These are phyloP conservation scores for Ephialtes manifestator DNA, from an alignment of 2,888 invertebrate genomes.

Conservation along the genomic window DNA sequence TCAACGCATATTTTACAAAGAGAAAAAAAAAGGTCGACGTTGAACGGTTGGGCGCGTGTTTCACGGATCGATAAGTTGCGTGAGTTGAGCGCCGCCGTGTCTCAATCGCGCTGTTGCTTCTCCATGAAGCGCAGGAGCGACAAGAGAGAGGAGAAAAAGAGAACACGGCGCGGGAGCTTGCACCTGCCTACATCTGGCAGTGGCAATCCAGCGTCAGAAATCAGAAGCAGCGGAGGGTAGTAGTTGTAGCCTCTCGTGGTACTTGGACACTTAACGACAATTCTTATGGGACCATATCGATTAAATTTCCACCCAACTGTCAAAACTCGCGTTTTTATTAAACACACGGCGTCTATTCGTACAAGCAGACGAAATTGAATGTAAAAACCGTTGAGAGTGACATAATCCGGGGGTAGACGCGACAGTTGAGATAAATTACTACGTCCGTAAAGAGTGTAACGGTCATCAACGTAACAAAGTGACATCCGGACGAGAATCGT, in stretches of 20 bases:
- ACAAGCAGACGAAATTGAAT: background rate
- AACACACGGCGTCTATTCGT: no score
- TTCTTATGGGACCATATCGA: constrained; percentile 46
- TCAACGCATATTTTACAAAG: background rate
- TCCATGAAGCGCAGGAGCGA: background rate
- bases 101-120: constrained; percentile 35
- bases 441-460: constrained; percentile 13
- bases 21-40: background rate
- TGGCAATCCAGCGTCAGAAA: constrained; percentile 41
- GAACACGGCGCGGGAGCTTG: constrained; percentile 15
- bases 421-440: constrained; percentile 16
- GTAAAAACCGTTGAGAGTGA: constrained; percentile 22
- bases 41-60: no score
- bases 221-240: constrained; percentile 25
- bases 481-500: constrained; percentile 26
- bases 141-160: background rate
- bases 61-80: constrained; percentile 24
- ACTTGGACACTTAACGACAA: background rate
- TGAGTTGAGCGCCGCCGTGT: constrained; percentile 31
- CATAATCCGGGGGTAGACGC: constrained; percentile 10
- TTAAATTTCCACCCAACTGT: constrained; percentile 4
- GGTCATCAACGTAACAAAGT: constrained; percentile 7
- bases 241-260: background rate
- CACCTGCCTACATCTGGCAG: constrained; percentile 53
- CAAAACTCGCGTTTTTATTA: background rate